Evolutionary conservation across 2,113 vertebrate genomes (phyloP).

Genomic region (Xyrauchen texanus): DNA sequence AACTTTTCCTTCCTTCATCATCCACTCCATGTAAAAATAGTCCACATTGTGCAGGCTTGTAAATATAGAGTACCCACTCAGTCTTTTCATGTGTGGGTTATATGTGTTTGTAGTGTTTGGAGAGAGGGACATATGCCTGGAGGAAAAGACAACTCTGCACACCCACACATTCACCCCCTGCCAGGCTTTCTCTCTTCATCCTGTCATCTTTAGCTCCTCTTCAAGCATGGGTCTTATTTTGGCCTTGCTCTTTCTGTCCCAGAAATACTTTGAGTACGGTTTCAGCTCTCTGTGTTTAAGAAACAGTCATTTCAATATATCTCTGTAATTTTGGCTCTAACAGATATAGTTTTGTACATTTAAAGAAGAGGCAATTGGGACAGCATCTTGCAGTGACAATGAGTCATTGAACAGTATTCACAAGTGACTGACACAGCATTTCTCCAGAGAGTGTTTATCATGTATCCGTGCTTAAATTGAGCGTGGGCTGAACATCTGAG

Average conservation of each 20-base stretch:
- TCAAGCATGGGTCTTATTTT: not conserved
- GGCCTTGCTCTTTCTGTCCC: not conserved
- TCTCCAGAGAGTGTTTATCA: not conserved
- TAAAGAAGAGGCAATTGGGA: not conserved
- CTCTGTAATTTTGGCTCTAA: not conserved
- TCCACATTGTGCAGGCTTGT: not conserved
- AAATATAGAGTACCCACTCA: not conserved
- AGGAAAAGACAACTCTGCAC: slow-evolving; percentile 3
- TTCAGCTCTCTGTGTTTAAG: not conserved
- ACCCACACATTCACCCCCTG: not conserved
- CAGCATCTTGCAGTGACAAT: not conserved
- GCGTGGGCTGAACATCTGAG: slow-evolving; percentile 36
- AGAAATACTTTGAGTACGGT: not conserved
- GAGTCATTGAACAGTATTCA: slow-evolving; percentile 29
- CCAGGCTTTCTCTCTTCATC: slow-evolving; percentile 1
- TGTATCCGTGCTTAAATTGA: not conserved
- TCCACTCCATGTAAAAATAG: not conserved
- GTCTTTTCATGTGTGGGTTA: slow-evolving; percentile 10
- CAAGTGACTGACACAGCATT: slow-evolving; percentile 32
- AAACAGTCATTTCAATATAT: not conserved
- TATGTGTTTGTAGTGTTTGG: slow-evolving; percentile 1
- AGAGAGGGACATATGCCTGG: slow-evolving; percentile 6
- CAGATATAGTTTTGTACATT: slow-evolving; percentile 15
- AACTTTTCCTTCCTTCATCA: not conserved
- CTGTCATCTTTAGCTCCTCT: slow-evolving; percentile 6